Evolutionary conservation across 2,113 vertebrate genomes (phyloP).

Genomic region (Cygnus atratus): DNA sequence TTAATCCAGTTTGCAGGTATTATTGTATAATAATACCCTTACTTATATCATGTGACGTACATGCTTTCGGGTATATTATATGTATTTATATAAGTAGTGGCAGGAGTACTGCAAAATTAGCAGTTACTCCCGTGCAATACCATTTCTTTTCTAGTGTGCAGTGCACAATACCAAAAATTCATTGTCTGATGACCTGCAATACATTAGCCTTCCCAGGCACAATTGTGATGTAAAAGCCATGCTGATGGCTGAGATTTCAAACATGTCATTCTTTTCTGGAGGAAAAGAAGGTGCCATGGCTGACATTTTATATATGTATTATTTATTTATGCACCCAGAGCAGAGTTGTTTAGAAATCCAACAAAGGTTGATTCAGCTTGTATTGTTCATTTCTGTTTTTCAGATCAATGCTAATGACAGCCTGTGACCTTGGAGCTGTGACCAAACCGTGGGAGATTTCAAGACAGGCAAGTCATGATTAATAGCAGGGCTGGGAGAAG

Average conservation of each 20-base stretch:
- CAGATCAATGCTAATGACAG: conserved; percentile 99
- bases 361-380: conserved; percentile 78
- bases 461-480: conserved; percentile 92
- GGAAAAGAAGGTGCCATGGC: conserved; percentile 40
- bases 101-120: conserved; percentile 52
- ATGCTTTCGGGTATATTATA: conserved; percentile 33
- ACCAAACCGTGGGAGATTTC: conserved; percentile 99
- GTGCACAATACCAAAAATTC: conserved; percentile 58
- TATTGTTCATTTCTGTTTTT: conserved; percentile 82
- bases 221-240: conserved; percentile 58
- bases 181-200: conserved; percentile 37
- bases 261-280: conserved; percentile 56
- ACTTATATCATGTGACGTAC: conserved; percentile 40
- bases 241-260: conserved; percentile 39
- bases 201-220: conserved; percentile 51
- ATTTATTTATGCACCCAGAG: conserved; percentile 73
- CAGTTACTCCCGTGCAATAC: conserved; percentile 21
- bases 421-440: conserved; percentile 98
- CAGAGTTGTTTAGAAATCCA: conserved; percentile 72
- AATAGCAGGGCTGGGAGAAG: conserved; percentile 75
- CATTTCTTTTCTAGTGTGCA: conserved; percentile 41
- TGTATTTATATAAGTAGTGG: conserved; percentile 45
- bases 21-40: conserved; percentile 51
- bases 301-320: conserved; percentile 40
- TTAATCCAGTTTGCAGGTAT: conserved; percentile 44